Base-by-base conservation (phyloP, 2,113 vertebrate species). In the Ceyx margarethae region DNA sequence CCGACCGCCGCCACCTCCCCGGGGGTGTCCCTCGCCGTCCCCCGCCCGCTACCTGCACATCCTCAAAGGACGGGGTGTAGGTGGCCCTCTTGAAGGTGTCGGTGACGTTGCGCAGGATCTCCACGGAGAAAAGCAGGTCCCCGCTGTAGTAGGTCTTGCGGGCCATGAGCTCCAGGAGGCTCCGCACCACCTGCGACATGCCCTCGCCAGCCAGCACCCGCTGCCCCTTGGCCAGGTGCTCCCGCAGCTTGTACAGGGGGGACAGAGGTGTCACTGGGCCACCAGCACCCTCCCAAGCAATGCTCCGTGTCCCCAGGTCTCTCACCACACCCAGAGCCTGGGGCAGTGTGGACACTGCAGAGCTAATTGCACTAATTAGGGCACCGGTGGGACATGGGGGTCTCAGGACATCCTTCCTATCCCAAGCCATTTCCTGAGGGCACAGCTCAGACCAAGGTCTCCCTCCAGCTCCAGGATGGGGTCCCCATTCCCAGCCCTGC, bases 51-150 rank as follows among this genome's bases (percentile, higher is more conserved):
- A 99, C 99, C 99, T 99, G 99, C 97, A 99, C 98, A 15, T 99
- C 99, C 96, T 99, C 99, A 29, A 98, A 98, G 79, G 98, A 99
- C 72, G 99, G 99, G 96, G 98, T 98, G 94, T 99, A 99, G 96
- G 99, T 99, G 98, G 99, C 99, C 98, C 99, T 98, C 97, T 99
- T 99, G 98, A 99, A 99, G 97, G 99, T 99, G 98, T 99, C 99
- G 56, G 99, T 99, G 98, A 99, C 99, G 81, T 99, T 99, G 98
- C 99, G 99, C 96, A 99, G 98, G 97, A 99, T 99, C 98, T 99
- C 99, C 97, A 99, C 99, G 10, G 99, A 99, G 98, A 99, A 99
- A 92, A 99, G 98, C 97, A 99, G 98, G 98, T 99, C 99, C 83
- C 99, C 99, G 25, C 99, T 99, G 96, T 99, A 99, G 98, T 99